Evolutionary conservation across 2,888 invertebrate species (phyloP).

Genomic region (Acleris holmiana): DNA sequence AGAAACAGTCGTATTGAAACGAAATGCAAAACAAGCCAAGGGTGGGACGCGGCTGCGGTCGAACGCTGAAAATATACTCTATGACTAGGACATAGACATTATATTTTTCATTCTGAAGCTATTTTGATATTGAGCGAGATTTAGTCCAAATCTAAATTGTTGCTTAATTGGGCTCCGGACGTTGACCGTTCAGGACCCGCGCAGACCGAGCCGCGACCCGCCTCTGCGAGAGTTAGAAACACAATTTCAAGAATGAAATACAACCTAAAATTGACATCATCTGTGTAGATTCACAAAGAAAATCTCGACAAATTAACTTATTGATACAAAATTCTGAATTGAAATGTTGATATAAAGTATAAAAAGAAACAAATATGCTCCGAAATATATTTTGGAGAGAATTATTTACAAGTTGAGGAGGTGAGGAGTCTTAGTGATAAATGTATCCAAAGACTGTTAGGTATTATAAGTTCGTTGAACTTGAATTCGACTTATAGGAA

Average conservation of each 20-base stretch:
- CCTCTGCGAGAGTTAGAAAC: constrained; percentile 8
- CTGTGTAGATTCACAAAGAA: constrained; percentile 33
- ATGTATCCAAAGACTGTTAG: constrained; percentile 83
- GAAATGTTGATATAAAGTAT: constrained; percentile 65
- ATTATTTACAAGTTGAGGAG: constrained; percentile 79
- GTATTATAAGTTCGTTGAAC: constrained; percentile 79
- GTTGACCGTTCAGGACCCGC: not conserved
- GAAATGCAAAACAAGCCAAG: not conserved
- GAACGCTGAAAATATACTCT: constrained; percentile 9
- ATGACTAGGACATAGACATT: constrained; percentile 23
- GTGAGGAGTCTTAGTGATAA: constrained; percentile 83
- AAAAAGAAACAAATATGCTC: constrained; percentile 65
- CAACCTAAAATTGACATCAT: constrained; percentile 30
- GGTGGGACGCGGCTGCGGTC: constrained; percentile 2
- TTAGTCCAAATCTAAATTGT: constrained; percentile 6
- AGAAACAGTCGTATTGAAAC: constrained; percentile 6
- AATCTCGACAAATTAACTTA: constrained; percentile 36
- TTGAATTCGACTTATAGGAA: constrained; percentile 67
- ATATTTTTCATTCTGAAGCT: constrained; percentile 10
- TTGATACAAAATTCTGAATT: constrained; percentile 37
- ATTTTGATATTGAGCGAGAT: constrained; percentile 8
- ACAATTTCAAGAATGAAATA: constrained; percentile 21
- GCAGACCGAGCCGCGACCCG: constrained; percentile 3
- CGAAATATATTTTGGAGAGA: constrained; percentile 83
- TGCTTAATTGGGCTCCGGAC: not conserved